Evolutionary conservation across 1,140 invertebrate species (phyloP), one percentile per base, ranked within the genome.

Genomic region (Aphaenogaster ashmeadi): DNA sequence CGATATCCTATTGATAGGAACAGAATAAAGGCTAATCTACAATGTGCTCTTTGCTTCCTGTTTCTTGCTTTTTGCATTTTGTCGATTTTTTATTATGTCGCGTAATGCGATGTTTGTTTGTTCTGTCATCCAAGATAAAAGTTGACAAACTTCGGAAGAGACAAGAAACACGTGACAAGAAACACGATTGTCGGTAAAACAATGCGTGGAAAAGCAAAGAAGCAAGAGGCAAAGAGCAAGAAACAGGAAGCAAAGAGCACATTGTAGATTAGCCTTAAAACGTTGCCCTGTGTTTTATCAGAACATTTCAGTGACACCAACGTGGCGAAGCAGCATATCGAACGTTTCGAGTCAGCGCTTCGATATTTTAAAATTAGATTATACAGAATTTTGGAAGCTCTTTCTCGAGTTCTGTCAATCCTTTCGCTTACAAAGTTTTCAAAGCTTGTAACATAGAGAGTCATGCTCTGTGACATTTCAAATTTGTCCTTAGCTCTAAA

Each of bases 1-100:
- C 77, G 88, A 90, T 90, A 90, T 90, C 84, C 56, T 54, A 38
- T 78, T 44, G 89, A 90, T 90, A 90, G 85, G 52, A 87, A 56
- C 13, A 11, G 75, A 80, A 87, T 86, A 74, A 27, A 27, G 27
- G 27, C 27, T 27, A 27, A 27, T 27, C 27, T 27, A 27, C 27
- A 27, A 27, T 27, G 0, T 27, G 27, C 27, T 27, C 27, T 27
- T 27, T 27, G 27, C 27, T 27, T 27, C 27, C 27, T 27, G 27
- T 27, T 27, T 27, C 27, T 27, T 27, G 27, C 27, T 27, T 27
- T 27, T 27, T 27, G 27, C 27, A 27, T 27, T 27, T 27, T 27
- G 27, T 27, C 27, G 0, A 27, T 27, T 27, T 27, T 27, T 27
- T 0, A 27, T 27, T 27, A 27, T 27, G 27, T 27, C 27, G 27